A percentile compares a stretch with the other conserved stretches of the same genome.
Conservation (phyloP, 2,797 vertebrate species). For the Orestias chungarensis region DNA sequence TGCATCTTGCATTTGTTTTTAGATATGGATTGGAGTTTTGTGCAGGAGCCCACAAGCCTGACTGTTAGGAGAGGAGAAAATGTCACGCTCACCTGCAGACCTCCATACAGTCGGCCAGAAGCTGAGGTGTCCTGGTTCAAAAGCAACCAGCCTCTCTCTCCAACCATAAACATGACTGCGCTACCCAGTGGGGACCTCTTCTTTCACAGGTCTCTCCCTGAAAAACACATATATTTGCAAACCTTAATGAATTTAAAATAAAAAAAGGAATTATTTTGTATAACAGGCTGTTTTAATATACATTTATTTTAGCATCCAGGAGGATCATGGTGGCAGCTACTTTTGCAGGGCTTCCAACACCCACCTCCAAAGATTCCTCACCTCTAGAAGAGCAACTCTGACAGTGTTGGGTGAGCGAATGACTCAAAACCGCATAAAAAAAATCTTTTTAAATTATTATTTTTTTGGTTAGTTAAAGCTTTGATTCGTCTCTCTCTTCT, state of each 20-base stretch:
- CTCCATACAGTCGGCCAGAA: constrained; percentile 72
- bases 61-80: constrained; percentile 71
- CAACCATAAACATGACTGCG: constrained; percentile 37
- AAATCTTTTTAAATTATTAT: too few relatives aligned
- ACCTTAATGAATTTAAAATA: background rate
- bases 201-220: constrained; percentile 69
- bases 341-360: constrained; percentile 79
- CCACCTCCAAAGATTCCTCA: constrained; percentile 70
- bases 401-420: constrained; percentile 73
- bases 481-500: constrained; percentile 1
- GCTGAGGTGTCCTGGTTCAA: constrained; percentile 80
- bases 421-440: background rate
- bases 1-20: constrained; percentile 22
- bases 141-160: constrained; percentile 68
- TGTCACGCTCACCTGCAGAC: constrained; percentile 71
- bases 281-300: background rate
- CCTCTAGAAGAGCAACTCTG: constrained; percentile 70
- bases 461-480: background rate
- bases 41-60: constrained; percentile 69
- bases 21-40: constrained; percentile 81
- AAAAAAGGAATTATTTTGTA: background rate
- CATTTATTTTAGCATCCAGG: constrained; percentile 65
- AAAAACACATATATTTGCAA: background rate
- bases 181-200: constrained; percentile 76
- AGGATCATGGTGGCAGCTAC: constrained; percentile 74